Evolutionary conservation across 2,797 vertebrate genomes (phyloP), one percentile per base, ranked within the genome.

Genomic region (Nyctibius grandis): DNA sequence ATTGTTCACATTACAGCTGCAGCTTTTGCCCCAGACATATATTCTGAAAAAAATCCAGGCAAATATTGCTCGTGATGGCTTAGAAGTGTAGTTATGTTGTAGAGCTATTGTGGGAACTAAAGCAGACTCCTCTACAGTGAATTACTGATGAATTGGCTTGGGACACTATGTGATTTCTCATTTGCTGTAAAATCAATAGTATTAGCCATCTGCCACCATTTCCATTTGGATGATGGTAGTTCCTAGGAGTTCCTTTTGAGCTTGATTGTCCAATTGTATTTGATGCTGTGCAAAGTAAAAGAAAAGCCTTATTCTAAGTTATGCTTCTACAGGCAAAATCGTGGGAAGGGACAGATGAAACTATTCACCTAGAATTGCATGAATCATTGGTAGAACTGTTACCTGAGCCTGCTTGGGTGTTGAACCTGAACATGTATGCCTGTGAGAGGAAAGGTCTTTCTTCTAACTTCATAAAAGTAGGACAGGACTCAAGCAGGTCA

Each of bases 401-500:
- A 38, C 19, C 75, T 50, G 67, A 42, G 36, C 48, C 53, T 36
- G 54, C 25, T 50, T 26, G 50, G 17, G 15, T 36, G 42, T 61
- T 63, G 67, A 65, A 25, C 6, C 25, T 47, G 26, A 26, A 69
- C 1, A 0, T 1, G 3, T 9, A 4, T 26, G 16, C 26, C 38
- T 36, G 3, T 3, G 7, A 44, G 16, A 50, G 26, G 10, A 72
- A 54, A 59, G 44, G 9, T 44, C 45, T 51, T 6, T 42, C 61
- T 50, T 14, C 34, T 17, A 4, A 13, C 21, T 28, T 16, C 42
- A 2, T 9, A 3, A 9, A 33, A 14, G 8, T 4, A 17, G 68
- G 21, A 6, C 2, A 13, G 47, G 19, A n/a, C 19, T 48, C 4
- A 1, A 29, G 16, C 7, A 34, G 3, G 5, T 8, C 21, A n/a